Evolutionary conservation across 2,797 vertebrate species (phyloP), one percentile per base, ranked within the genome.

Genomic region (Pseudotriccus pelzelni): DNA sequence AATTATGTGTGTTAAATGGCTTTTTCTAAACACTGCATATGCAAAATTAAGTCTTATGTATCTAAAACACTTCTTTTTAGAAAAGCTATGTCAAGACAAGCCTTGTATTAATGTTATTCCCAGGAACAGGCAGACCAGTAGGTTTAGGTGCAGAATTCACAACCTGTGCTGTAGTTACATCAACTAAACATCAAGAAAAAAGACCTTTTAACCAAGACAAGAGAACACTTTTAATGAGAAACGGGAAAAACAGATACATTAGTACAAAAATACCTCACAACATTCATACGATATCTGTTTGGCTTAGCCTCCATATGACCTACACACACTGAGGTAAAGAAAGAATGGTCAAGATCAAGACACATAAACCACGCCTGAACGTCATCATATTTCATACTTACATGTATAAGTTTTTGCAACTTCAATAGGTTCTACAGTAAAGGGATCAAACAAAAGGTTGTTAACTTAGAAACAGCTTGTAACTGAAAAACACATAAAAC

Each of bases 221-320:
- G 43, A 66, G 5, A 70, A 24, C 19, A 41, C 12, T 58, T 73
- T 75, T 56, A 74, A 89, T 27, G 17, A 39, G 7, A 41, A 89
- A 25, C 24, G 7, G 44, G 27, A 64, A 66, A 83, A 44, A 2
- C 2, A 36, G 10, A 63, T 34, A 5, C 6, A 64, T 21, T 27
- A 47, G 27, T 23, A 34, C 5, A 81, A 80, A 90, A 72, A 50
- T n/a, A 22, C 4, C 17, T 66, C 14, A 24, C 12, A 21, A 50
- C 2, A 44, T 17, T 44, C 4, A 1, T 34, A 60, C 1, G 0
- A 74, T 80, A 32, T 28, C 24, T 6, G 1, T 37, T 68, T 60
- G 19, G 9, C 3, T 89, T 69, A 39, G 15, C 60, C 32, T 43
- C 25, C 46, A 12, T 2, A 7, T 56, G 36, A 66, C 14, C 34